Evolutionary conservation across 2,113 vertebrate species (phyloP), one percentile per base, ranked within the genome.

Genomic region (Halcyon senegalensis): DNA sequence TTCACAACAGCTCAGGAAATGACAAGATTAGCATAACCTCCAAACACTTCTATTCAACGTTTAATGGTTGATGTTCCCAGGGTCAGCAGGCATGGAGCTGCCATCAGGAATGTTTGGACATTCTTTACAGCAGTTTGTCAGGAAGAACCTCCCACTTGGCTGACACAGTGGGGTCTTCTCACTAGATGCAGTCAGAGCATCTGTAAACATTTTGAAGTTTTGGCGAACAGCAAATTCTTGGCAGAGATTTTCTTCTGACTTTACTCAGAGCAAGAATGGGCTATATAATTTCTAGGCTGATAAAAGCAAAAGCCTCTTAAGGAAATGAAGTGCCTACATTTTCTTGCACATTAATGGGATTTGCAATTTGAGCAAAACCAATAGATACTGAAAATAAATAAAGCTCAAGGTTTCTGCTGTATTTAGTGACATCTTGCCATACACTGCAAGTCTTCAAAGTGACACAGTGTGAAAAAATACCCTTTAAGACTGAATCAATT

Each of bases 31-130:
- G 93, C 41, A 37, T 81, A 66, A 90, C 73, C 91, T 87, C 51
- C n/a, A 88, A 91, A 79, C 37, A 4, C 28, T 88, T 97, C 66
- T 64, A 56, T 69, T 95, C 53, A 73, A 5, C 3, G 1, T 86
- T 70, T 91, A 94, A 91, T 39, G 18, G 35, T 62, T 95, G 55
- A 33, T 4, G 3, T 80, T 96, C 68, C 64, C 3, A 50, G 83
- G 84, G 68, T 93, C 87, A 85, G 68, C 78, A 91, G 78, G 78
- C 56, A 27, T n/a, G 67, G 93, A 95, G 46, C 58, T 46, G 41
- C 66, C 74, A 44, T 37, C 3, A 7, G 73, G 62, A 97, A 90
- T 44, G 23, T 31, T 13, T 78, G 88, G 79, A 58, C n/a, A 66
- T 44, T 55, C 50, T 60, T 70, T 55, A 46, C 3, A 67, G 46